Conservation (phyloP, 1,140 invertebrate species). For the Meloidogyne floridensis region DNA sequence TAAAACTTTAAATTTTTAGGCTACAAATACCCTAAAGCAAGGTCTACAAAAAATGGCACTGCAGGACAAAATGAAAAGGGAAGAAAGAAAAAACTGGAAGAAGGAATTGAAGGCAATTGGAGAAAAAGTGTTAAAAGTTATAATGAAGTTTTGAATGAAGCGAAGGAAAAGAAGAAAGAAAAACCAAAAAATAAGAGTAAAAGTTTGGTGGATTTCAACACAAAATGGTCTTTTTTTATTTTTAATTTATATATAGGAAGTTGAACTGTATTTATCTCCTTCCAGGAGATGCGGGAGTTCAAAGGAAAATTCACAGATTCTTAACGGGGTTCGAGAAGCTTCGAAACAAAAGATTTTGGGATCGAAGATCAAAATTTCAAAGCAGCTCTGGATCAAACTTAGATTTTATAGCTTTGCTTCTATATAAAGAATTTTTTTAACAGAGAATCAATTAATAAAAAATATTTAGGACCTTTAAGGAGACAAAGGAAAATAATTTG, state of each 20-base stretch:
- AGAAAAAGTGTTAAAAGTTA: conserved; percentile 1
- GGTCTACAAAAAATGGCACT: neutral
- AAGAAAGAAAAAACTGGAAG: neutral
- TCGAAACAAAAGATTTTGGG: too few relatives aligned
- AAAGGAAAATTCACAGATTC: too few relatives aligned
- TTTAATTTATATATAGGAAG: neutral
- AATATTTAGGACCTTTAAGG: too few relatives aligned
- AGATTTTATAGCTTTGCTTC: too few relatives aligned
- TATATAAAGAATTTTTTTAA: too few relatives aligned
- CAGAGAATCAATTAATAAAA: too few relatives aligned
- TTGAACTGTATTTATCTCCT: too few relatives aligned
- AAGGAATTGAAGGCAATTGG: neutral
- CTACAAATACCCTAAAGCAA: neutral
- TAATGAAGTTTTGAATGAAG: neutral
- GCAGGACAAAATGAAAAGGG: neutral
- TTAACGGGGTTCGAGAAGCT: too few relatives aligned
- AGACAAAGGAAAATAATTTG: too few relatives aligned
- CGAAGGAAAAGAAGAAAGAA: neutral
- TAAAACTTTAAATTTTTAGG: neutral
- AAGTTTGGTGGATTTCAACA: neutral
- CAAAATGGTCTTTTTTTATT: neutral
- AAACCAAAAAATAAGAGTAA: neutral
- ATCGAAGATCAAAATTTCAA: too few relatives aligned
- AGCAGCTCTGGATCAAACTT: too few relatives aligned
- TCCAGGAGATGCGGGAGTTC: too few relatives aligned